These are phyloP conservation scores for Trichosurus vulpecula DNA, from an alignment of 2,797 vertebrate genomes.

Conservation along the genomic window DNA sequence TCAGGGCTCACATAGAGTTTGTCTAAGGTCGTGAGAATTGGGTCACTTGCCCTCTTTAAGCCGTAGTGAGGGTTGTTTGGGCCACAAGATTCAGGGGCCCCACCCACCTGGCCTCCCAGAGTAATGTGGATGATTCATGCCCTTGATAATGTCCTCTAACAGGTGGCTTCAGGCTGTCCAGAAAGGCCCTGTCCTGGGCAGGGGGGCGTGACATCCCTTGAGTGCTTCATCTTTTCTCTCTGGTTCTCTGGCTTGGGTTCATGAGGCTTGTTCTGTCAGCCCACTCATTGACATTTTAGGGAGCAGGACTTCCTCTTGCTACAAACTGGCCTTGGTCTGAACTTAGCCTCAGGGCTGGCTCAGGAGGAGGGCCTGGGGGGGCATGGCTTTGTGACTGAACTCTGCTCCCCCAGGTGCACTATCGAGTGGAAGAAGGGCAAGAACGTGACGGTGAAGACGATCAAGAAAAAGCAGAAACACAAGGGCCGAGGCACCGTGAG, in stretches of 20 bases:
- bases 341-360: not conserved
- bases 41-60: no score
- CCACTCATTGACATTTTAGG: not conserved
- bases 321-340: no score
- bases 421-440: constrained; percentile 99
- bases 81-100: no score
- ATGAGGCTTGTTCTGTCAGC: not conserved
- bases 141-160: not conserved
- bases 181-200: not conserved
- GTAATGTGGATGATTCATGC: not conserved
- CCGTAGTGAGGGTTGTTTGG: not conserved
- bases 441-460: constrained; percentile 95
- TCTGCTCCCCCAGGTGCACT: constrained; percentile 87
- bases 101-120: no score
- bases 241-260: not conserved
- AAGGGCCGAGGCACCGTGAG: constrained; percentile 97
- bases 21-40: no score
- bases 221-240: not conserved
- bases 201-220: not conserved
- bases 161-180: not conserved
- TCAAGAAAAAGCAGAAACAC: constrained; percentile 99
- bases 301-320: not conserved
- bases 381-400: fast-evolving
- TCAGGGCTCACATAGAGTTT: not conserved
- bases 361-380: not conserved